Evolutionary conservation across 2,888 invertebrate genomes (phyloP).

Genomic region (Caenorhabditis sp.): DNA sequence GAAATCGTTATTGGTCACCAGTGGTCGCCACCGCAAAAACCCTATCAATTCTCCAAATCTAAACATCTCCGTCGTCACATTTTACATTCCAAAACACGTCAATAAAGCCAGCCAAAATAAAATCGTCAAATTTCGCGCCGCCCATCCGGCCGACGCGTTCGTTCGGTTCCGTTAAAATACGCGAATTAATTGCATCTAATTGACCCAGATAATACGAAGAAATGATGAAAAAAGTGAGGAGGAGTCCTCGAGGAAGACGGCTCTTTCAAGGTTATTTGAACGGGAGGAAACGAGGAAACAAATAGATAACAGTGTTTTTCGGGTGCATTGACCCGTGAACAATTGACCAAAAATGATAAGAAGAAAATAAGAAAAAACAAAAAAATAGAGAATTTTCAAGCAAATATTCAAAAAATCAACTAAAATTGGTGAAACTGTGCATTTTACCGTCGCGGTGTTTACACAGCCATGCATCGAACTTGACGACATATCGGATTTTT

Average conservation of each 20-base stretch:
- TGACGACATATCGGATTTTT: no score
- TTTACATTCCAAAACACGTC: background rate
- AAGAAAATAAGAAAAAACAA: background rate
- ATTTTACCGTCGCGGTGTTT: no score
- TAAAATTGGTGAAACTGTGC: no score
- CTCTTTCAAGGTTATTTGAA: slow-evolving; percentile 14
- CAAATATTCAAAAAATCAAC: no score
- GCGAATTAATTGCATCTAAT: slow-evolving; percentile 57
- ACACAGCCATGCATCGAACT: no score
- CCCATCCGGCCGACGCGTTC: no score
- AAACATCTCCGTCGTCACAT: background rate
- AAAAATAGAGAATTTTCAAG: background rate
- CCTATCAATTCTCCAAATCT: no score
- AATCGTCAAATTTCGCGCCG: background rate
- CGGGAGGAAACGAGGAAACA: background rate
- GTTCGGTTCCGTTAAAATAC: slow-evolving; percentile 11
- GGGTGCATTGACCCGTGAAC: no score
- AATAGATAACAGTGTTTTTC: background rate
- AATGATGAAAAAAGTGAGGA: background rate
- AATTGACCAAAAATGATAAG: background rate
- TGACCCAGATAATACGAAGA: slow-evolving; percentile 42
- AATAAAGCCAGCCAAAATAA: background rate
- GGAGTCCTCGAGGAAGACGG: no score
- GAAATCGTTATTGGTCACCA: no score
- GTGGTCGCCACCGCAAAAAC: no score